These are phyloP conservation scores for Cantharis flavilabris DNA, from an alignment of 2,888 invertebrate genomes.

Conservation along the genomic window DNA sequence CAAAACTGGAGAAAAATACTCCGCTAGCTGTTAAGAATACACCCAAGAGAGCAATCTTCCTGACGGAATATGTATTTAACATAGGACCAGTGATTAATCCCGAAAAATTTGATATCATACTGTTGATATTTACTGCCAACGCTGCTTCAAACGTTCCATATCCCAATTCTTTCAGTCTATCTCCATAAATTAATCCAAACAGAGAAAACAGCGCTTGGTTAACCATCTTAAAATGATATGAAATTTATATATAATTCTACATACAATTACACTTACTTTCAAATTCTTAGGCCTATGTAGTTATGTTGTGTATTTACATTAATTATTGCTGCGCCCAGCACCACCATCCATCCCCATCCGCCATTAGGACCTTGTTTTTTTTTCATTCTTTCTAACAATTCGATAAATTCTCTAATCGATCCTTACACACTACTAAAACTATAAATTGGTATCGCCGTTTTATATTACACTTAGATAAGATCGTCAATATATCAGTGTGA, in stretches of 20 bases:
- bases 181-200: conserved; percentile 72
- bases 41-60: conserved; percentile 61
- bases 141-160: conserved; percentile 70
- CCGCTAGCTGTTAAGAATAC: conserved; percentile 60
- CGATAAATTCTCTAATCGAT: neutral
- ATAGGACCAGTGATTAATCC: conserved; percentile 72
- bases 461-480: neutral
- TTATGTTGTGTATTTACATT: conserved; percentile 63
- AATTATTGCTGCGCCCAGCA: conserved; percentile 66
- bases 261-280: neutral
- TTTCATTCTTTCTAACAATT: neutral
- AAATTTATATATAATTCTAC: conserved; percentile 4
- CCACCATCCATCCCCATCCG: conserved; percentile 76
- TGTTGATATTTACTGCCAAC: conserved; percentile 69
- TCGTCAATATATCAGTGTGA: neutral
- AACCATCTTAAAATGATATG: conserved; percentile 56
- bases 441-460: neutral
- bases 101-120: conserved; percentile 67
- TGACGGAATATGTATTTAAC: conserved; percentile 61
- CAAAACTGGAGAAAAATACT: conserved; percentile 59
- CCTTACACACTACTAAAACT: neutral
- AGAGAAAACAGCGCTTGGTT: conserved; percentile 73
- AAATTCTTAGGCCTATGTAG: neutral
- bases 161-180: conserved; percentile 66
- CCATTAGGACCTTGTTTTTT: conserved; percentile 62